Conservation (phyloP, 2,113 vertebrate species). For the Larimichthys polyactis region DNA sequence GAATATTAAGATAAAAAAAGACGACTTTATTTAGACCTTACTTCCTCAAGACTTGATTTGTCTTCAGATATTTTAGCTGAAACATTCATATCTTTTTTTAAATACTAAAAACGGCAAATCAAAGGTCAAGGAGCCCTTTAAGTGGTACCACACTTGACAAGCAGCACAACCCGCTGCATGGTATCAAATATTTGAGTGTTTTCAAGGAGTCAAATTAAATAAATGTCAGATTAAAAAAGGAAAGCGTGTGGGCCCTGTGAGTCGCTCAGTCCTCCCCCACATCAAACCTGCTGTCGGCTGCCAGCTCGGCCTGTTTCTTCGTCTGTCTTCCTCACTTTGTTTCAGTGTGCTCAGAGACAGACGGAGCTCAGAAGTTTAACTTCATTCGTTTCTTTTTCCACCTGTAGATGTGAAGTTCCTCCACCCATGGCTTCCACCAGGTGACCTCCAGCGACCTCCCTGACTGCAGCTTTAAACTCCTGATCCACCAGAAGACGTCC, state of each 20-base stretch:
- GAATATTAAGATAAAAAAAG: not conserved
- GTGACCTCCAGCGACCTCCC: slow-evolving; percentile 60
- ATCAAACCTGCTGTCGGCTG: not conserved
- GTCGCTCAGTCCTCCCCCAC: not conserved
- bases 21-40: not conserved
- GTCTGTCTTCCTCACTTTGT: not conserved
- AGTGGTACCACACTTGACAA: not conserved
- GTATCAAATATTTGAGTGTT: not conserved
- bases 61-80: not conserved
- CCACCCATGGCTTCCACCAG: slow-evolving; percentile 47
- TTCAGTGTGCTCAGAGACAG: not conserved
- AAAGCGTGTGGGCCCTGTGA: not conserved
- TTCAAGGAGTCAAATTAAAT: not conserved
- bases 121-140: not conserved
- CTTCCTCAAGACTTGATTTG: not conserved
- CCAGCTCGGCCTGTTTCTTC: slow-evolving; percentile 13
- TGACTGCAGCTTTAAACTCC: slow-evolving; percentile 38
- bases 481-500: slow-evolving; percentile 26
- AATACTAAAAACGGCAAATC: not conserved
- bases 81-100: not conserved
- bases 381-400: not conserved
- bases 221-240: not conserved
- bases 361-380: not conserved
- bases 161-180: not conserved
- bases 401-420: slow-evolving; percentile 36